Base-by-base conservation (phyloP, 2,797 vertebrate genomes). In the Arctocebus calabarensis region DNA sequence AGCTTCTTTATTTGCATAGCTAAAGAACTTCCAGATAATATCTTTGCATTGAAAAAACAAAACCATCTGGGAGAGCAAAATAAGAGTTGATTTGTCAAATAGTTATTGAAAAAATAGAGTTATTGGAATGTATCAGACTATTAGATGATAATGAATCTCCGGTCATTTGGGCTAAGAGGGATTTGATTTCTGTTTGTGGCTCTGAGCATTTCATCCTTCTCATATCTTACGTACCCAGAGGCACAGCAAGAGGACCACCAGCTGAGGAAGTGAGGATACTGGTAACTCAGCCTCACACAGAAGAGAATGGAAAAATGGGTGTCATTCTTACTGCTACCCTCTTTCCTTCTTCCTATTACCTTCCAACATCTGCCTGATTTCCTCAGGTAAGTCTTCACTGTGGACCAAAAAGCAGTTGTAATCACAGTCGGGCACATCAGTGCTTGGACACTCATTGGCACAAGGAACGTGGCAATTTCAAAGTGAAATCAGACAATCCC, bases 101-200 rank as follows among this genome's bases (percentile, higher is more conserved):
- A 45, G 52, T 68, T 92, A 84, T 57, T 88, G 77, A 81, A 86
- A 66, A 88, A 71, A 68, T 55, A 40, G n/a, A 94, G 29, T 73
- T n/a, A 88, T 70, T 86, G 27, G 37, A 84, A 40, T 74, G 25
- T 68, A 79, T 85, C 43, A 59, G 23, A 82, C 19, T 78, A 45
- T 13, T 59, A 40, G 45, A 23, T 61, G 52, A 59, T 64, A 61
- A 79, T 43, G 73, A 59, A 17, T 88, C 64, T 66, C 37, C 66
- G 17, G 40, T 73, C 4, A 12, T 10, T 74, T 88, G 70, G 77
- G 17, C 20, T 62, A 34, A 83, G 64, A 45, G 78, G 37, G 14
- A 52, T 57, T 29, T 70, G 27, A 90, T 93, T 94, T 55, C 66
- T 77, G 37, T 93, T n/a, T 91, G 45, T 14, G 78, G 37, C 29